Conservation (phyloP, 1,140 invertebrate genomes). For the Drosophila kikkawai region DNA sequence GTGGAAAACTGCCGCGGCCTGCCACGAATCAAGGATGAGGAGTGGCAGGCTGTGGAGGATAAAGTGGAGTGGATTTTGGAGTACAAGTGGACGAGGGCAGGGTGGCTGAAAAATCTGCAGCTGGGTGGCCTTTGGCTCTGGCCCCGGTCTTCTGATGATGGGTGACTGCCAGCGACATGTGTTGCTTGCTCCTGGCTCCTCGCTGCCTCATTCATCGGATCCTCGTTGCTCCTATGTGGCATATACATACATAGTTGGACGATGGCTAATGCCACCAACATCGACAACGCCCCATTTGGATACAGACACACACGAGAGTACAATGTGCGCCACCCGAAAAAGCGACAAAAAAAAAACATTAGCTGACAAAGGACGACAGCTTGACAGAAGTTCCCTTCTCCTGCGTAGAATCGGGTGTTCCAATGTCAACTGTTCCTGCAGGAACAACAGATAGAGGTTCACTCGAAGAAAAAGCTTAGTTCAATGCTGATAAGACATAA, state of each 20-base stretch:
- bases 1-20: constrained; percentile 39
- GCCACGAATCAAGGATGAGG: constrained; percentile 16
- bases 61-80: constrained; percentile 24
- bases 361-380: constrained; percentile 43
- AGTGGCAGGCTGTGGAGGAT: constrained; percentile 1
- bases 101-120: constrained; percentile 2
- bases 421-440: constrained; percentile 37
- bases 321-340: constrained; percentile 22
- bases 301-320: constrained; percentile 21
- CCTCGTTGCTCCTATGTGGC: neutral
- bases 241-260: constrained; percentile 20
- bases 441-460: constrained; percentile 14
- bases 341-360: constrained; percentile 14
- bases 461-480: constrained; percentile 8
- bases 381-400: neutral
- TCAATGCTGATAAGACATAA: neutral
- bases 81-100: constrained; percentile 3
- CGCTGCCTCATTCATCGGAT: constrained; percentile 3
- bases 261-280: constrained; percentile 35
- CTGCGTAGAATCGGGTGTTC: constrained; percentile 17
- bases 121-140: constrained; percentile 32
- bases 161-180: constrained; percentile 47
- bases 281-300: constrained; percentile 55
- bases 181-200: constrained; percentile 28
- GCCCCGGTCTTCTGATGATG: constrained; percentile 34